These are phyloP conservation scores for Hippoglossus hippoglossus DNA, from an alignment of 2,797 vertebrate species.

Conservation along the genomic window DNA sequence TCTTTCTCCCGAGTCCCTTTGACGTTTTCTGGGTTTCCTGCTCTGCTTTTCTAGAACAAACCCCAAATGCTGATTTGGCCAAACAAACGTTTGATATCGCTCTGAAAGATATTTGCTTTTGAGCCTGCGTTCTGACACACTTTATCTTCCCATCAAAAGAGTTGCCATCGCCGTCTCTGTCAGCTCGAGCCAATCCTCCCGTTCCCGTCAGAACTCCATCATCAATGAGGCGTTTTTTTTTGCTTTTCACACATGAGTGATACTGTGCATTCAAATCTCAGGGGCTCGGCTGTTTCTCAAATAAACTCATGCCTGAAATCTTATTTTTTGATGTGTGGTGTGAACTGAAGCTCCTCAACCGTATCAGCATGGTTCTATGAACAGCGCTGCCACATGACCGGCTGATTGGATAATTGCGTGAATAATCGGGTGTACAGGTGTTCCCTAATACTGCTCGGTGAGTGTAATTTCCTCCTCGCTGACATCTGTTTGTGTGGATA, in stretches of 20 bases:
- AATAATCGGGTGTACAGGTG: background rate
- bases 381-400: background rate
- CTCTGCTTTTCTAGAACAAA: background rate
- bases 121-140: background rate
- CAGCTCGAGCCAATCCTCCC: background rate
- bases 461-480: background rate
- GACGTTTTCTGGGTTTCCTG: background rate
- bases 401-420: background rate
- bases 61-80: background rate
- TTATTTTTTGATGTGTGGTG: background rate
- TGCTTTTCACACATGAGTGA: background rate
- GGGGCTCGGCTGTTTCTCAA: no score
- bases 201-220: background rate
- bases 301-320: background rate
- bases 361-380: background rate
- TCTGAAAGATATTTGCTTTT: background rate
- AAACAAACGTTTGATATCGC: background rate
- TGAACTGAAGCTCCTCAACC: background rate
- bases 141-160: background rate
- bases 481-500: constrained; percentile 32
- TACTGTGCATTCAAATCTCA: background rate
- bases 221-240: background rate
- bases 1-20: background rate
- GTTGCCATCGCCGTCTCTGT: background rate
- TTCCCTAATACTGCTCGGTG: background rate